These are phyloP conservation scores for Sussaba pulchella DNA, from an alignment of 2,888 invertebrate genomes.

Conservation along the genomic window DNA sequence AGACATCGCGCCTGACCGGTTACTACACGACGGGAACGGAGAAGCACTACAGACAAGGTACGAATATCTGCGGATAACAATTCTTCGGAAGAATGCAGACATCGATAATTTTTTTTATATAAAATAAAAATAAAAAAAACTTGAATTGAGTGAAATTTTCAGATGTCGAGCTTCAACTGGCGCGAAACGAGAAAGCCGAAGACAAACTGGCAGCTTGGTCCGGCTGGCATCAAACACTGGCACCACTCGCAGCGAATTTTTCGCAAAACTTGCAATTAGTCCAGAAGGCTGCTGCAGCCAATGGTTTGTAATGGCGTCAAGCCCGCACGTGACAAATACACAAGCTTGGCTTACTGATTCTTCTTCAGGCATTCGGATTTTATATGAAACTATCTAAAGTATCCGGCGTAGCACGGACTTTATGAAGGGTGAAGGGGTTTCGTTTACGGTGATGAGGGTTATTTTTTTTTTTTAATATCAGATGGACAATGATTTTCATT, in stretches of 20 bases:
- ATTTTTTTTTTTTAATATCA: no score
- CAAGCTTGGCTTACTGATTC: background rate
- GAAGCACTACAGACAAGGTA: conserved; percentile 74
- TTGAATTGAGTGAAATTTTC: conserved; percentile 40
- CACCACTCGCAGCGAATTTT: conserved; percentile 72
- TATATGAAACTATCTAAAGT: no score
- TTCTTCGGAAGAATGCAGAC: no score
- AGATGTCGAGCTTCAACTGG: conserved; percentile 75
- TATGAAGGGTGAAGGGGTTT: no score
- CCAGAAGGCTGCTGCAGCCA: conserved; percentile 76
- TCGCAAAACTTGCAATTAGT: conserved; percentile 72
- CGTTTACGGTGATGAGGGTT: no score
- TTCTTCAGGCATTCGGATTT: no score
- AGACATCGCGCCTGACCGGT: conserved; percentile 67
- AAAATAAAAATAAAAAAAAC: background rate
- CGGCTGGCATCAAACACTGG: conserved; percentile 75
- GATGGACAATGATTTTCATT: no score
- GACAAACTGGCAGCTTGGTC: conserved; percentile 76
- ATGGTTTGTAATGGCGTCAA: conserved; percentile 73
- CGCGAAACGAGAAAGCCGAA: conserved; percentile 69
- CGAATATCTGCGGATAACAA: no score
- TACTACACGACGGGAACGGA: conserved; percentile 58
- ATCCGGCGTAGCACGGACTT: no score
- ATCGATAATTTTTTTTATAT: no score
- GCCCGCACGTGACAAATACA: conserved; percentile 29